phyloP scores from a whole-genome alignment of 2,797 vertebrate species.

The Cheirogaleus major region DNA sequence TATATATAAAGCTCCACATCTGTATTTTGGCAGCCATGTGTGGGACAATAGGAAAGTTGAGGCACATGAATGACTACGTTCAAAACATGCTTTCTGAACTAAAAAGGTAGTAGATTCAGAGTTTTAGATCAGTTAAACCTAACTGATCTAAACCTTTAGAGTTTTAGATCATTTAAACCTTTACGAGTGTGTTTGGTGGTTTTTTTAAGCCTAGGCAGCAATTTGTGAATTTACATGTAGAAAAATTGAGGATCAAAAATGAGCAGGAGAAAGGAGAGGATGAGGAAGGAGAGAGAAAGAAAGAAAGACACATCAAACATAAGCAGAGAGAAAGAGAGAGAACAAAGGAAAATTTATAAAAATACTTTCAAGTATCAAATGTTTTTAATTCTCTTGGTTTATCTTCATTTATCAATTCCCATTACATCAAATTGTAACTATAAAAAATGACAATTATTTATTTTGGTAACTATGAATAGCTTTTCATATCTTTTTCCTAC shows the following conservation, averaged over 20 bases:
- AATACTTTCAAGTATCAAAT: neutral
- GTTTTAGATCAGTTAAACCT: neutral
- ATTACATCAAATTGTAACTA: neutral
- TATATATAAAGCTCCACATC: neutral
- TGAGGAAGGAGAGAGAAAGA: neutral
- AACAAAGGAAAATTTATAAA: neutral
- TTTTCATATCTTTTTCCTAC: neutral
- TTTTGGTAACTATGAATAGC: neutral
- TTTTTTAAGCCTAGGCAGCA: neutral
- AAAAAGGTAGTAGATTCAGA: neutral
- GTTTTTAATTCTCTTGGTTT: neutral
- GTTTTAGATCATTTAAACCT: neutral
- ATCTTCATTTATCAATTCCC: neutral
- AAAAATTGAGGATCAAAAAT: neutral
- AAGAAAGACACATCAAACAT: neutral
- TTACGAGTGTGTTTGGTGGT: neutral
- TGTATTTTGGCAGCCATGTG: neutral
- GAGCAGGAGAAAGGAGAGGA: neutral
- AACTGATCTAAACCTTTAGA: rapidly evolving
- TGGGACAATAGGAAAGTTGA: neutral
- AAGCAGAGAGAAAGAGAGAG: too few relatives aligned
- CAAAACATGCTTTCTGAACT: neutral
- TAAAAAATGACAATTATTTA: neutral
- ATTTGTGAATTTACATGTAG: neutral
- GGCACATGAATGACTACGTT: neutral